These are phyloP conservation scores for Erebia palarica DNA, from an alignment of 2,888 invertebrate species.

Conservation along the genomic window DNA sequence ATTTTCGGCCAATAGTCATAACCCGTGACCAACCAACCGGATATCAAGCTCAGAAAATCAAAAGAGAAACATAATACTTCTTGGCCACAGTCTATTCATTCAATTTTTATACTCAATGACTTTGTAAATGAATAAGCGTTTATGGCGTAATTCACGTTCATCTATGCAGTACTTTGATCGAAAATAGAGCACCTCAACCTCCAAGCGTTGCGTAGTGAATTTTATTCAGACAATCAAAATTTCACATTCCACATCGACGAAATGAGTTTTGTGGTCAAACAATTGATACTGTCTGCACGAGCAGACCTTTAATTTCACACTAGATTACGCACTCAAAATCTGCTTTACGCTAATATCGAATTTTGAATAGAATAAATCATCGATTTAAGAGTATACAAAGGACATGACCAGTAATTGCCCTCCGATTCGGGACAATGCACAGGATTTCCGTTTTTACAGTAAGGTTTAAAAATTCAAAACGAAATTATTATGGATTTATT, in stretches of 20 bases:
- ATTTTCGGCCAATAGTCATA: too few species aligned
- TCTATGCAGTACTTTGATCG: conserved; percentile 40
- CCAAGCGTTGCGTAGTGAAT: conserved; percentile 43
- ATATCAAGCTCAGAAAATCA: not conserved
- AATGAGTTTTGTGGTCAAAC: conserved; percentile 79
- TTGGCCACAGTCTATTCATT: not conserved
- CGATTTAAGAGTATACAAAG: conserved; percentile 13
- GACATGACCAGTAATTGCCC: too few species aligned
- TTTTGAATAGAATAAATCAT: conserved; percentile 54
- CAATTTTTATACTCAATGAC: not conserved
- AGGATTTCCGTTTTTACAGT: too few species aligned
- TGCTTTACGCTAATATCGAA: conserved; percentile 42
- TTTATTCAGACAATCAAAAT: conserved; percentile 58
- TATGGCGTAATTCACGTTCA: conserved; percentile 32
- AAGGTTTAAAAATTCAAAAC: too few species aligned
- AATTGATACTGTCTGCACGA: conserved; percentile 58
- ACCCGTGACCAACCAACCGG: too few species aligned
- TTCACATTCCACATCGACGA: conserved; percentile 61
- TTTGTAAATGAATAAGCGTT: not conserved
- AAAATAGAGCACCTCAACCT: conserved; percentile 42
- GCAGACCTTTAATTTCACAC: conserved; percentile 74
- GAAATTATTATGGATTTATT: too few species aligned
- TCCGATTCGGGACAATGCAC: too few species aligned
- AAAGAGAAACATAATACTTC: not conserved
- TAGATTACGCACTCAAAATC: conserved; percentile 58